Base-by-base conservation (phyloP, 2,888 invertebrate genomes). In the Nowickia ferox region DNA sequence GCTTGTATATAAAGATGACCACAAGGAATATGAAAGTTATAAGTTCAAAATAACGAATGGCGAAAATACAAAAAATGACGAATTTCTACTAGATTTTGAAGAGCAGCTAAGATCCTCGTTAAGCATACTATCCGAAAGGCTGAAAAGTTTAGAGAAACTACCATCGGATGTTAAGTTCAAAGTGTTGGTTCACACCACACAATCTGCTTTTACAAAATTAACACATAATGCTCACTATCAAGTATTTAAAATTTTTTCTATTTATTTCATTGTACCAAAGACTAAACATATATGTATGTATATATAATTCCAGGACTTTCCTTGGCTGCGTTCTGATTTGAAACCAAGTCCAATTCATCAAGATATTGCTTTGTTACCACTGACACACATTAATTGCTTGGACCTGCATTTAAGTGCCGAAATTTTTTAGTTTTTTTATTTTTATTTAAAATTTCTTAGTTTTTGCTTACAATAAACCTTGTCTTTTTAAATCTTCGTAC, bases 401-500 rank as follows among this genome's bases (percentile, higher is more conserved):
- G 91, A 91, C 2, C 63, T 92, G 3, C 88, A 88, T 81, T 88
- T 93, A 83, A 88, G 88, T 63, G 91, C 89, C 0, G 89, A 91
- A 66, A 85, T 92, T 17, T 88, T 84, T 38, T 74, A 72, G 10
- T 59, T 22, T 40, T 22, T 69, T 44, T 17, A 48, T 77, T 72
- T 71, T 61, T 72, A 68, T 61, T 40, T 42, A 53, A 55, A 59
- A n/a, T 19, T 55, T 53, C 46, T 71, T 61, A n/a, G 55, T 63
- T 46, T 40, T 2, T 40, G n/a, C 71, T 95, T 95, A 99, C 86
- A 99, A 94, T 84, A 99, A 95, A 69, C 99, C 99, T 94, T 99
- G 99, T 91, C 99, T 94, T 93, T 99, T 99, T 89, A 99, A 95
- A 95, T 99, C 99, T 92, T 99, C 99, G 90, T 96, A 99, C 0